phyloP scores from a whole-genome alignment of 2,888 invertebrate genomes.

The Macrophya annulata region DNA sequence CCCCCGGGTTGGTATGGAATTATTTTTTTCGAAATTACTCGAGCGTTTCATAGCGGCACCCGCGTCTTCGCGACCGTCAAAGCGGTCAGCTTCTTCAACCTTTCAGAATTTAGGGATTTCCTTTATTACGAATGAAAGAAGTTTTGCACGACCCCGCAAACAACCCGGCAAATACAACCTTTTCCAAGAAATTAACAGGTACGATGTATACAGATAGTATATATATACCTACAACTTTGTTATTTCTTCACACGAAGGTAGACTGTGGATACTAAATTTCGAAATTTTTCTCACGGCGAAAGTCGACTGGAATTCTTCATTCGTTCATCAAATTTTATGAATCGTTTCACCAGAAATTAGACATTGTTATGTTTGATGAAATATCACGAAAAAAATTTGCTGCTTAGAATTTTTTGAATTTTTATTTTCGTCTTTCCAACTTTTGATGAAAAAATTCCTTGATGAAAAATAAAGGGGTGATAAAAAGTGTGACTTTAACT shows the following conservation, averaged over 20 bases:
- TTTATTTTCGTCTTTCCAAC: not conserved
- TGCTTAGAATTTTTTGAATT: not conserved
- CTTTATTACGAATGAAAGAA: constrained; percentile 40
- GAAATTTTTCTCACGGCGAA: not conserved
- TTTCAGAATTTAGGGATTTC: constrained; percentile 18
- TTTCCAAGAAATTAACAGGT: constrained; percentile 45
- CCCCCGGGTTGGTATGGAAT: not conserved
- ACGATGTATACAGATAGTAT: not conserved
- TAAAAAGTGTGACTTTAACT: not conserved
- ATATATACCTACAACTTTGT: not conserved
- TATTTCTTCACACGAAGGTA: not conserved
- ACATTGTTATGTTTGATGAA: no score
- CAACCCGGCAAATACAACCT: not conserved
- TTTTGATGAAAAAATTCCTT: not conserved
- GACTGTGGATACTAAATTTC: not conserved
- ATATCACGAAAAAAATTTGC: no score
- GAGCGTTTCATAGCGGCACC: constrained; percentile 39
- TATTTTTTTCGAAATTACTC: constrained; percentile 38
- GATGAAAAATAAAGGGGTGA: not conserved
- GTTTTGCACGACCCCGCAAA: constrained; percentile 5
- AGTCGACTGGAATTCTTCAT: not conserved
- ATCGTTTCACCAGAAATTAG: not conserved
- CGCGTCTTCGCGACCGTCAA: constrained; percentile 35
- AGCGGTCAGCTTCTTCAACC: constrained; percentile 36
- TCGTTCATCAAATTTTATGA: not conserved